Conservation (phyloP, 2,113 vertebrate species). For the Aegithalos caudatus region DNA sequence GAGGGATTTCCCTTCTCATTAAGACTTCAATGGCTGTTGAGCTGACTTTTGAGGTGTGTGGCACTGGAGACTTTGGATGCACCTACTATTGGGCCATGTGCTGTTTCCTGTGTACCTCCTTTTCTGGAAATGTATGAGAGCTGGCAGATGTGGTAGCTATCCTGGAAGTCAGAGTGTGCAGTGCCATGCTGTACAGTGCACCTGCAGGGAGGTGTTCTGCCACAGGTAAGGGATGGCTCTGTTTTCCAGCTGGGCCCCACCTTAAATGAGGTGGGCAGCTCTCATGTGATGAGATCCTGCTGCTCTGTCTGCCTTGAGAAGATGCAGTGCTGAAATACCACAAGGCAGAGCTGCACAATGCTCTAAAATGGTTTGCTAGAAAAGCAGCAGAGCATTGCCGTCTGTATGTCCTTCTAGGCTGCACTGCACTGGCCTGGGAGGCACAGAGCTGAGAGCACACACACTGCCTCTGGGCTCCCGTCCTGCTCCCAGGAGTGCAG, state of each 20-base stretch:
- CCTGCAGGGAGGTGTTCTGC: fast-evolving
- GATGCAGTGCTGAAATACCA: not conserved
- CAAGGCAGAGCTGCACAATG: not conserved
- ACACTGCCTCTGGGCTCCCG: not conserved
- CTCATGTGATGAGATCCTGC: too few species aligned
- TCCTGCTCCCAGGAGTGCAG: fast-evolving
- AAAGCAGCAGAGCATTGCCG: fast-evolving
- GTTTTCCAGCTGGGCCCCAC: not conserved
- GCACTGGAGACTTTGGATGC: not conserved
- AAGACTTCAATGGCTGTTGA: not conserved
- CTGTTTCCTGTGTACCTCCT: not conserved
- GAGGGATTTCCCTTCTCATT: not conserved
- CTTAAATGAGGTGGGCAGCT: fast-evolving
- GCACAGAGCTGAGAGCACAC: fast-evolving
- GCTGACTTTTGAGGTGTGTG: not conserved
- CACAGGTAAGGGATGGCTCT: fast-evolving
- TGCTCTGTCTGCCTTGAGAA: not conserved
- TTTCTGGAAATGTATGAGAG: not conserved
- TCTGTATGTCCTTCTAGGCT: not conserved
- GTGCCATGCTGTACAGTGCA: not conserved
- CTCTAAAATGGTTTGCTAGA: not conserved
- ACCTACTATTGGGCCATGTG: fast-evolving
- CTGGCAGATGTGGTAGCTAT: not conserved
- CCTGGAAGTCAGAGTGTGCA: not conserved
- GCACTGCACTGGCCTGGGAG: fast-evolving